Percentiles rank a stretch among this genome's conserved stretches.
Evolutionary conservation across 2,888 invertebrate species (phyloP).

Genomic region (Drosophila trichaetosa): DNA sequence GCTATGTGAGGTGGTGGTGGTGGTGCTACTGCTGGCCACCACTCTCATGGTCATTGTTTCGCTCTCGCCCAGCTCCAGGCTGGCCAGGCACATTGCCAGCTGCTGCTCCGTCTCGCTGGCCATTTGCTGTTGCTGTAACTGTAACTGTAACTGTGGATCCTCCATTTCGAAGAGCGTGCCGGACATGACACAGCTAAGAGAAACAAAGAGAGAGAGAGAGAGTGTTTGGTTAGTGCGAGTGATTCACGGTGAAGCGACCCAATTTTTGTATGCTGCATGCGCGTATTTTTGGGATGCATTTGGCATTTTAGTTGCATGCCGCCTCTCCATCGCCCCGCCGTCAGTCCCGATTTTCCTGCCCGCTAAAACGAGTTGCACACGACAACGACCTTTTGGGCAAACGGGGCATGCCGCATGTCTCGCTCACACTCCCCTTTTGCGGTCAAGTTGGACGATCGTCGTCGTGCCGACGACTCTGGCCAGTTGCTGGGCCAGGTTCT

Average conservation of each 20-base stretch:
- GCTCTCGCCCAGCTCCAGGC: constrained; percentile 73
- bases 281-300: constrained; percentile 71
- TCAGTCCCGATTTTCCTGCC: constrained; percentile 5
- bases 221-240: constrained; percentile 38
- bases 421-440: constrained; percentile 47
- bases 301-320: constrained; percentile 65
- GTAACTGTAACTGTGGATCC: constrained; percentile 42
- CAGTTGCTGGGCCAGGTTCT: constrained; percentile 50
- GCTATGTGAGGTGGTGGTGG: constrained; percentile 35
- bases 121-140: constrained; percentile 51
- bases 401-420: constrained; percentile 42
- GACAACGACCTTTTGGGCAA: constrained; percentile 76
- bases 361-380: constrained; percentile 47
- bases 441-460: constrained; percentile 66
- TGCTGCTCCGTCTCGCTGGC: constrained; percentile 53
- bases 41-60: constrained; percentile 25
- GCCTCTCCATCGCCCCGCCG: constrained; percentile 7
- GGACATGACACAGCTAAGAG: constrained; percentile 60
- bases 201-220: constrained; percentile 1
- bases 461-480: constrained; percentile 26
- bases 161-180: constrained; percentile 69
- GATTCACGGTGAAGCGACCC: constrained; percentile 69
- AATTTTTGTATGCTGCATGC: constrained; percentile 58
- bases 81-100: constrained; percentile 69
- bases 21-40: constrained; percentile 25